These are phyloP conservation scores for Cosmopolites sordidus DNA, from an alignment of 2,888 invertebrate species.

Conservation along the genomic window DNA sequence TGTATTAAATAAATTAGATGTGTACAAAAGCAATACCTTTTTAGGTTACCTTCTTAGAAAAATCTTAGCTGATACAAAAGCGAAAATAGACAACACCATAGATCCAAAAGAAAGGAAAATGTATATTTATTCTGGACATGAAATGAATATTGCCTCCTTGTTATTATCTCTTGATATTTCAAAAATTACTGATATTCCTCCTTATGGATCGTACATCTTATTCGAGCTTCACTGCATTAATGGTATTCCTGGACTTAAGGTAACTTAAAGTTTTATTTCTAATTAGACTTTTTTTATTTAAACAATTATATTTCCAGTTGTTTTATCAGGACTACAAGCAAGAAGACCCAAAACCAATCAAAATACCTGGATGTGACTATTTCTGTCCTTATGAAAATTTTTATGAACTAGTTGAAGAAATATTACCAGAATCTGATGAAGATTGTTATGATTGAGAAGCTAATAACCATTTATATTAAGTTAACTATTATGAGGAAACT, in stretches of 20 bases:
- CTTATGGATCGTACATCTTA: constrained; percentile 38
- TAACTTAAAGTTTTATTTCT: too few relatives aligned
- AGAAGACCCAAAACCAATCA: constrained; percentile 19
- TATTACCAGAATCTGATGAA: constrained; percentile 24
- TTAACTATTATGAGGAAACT: not conserved
- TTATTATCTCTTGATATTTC: constrained; percentile 32
- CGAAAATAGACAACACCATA: constrained; percentile 30
- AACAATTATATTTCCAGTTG: constrained; percentile 26
- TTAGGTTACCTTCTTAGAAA: constrained; percentile 42
- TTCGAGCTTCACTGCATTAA: constrained; percentile 37
- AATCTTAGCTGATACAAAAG: constrained; percentile 34
- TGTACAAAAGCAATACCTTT: not conserved
- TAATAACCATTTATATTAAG: too few relatives aligned
- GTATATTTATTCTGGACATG: constrained; percentile 41
- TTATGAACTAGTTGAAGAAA: constrained; percentile 17
- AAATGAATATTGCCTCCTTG: constrained; percentile 36
- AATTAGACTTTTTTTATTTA: too few relatives aligned
- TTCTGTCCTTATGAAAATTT: constrained; percentile 27
- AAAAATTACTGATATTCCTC: constrained; percentile 34
- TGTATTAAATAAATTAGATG: not conserved
- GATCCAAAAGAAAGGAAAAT: constrained; percentile 33
- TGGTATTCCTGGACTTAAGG: constrained; percentile 28
- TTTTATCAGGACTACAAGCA: constrained; percentile 34
- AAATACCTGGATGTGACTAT: constrained; percentile 22
- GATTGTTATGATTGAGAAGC: constrained; percentile 29